phyloP scores from a whole-genome alignment of 2,888 invertebrate genomes.

The Biston betularia region DNA sequence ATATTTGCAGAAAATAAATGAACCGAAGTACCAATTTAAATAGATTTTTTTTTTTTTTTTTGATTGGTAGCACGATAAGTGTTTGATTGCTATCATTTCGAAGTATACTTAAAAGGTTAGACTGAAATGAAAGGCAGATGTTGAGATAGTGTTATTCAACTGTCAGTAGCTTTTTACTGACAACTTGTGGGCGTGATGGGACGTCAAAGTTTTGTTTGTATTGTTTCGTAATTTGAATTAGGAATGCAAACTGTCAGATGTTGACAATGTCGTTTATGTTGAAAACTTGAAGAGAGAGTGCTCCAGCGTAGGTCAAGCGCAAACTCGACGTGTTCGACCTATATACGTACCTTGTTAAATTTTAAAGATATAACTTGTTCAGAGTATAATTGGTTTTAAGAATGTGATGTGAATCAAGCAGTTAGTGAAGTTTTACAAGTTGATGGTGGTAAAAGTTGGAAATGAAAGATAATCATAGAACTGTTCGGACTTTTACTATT shows the following conservation, averaged over 20 bases:
- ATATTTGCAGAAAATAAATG: not conserved
- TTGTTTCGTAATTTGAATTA: conserved; percentile 57
- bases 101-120: conserved; percentile 36
- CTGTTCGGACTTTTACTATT: too few relatives aligned
- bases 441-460: not conserved
- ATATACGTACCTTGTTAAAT: conserved; percentile 13
- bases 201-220: conserved; percentile 41
- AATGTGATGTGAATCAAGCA: too few relatives aligned
- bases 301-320: conserved; percentile 37
- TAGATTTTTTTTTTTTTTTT: too few relatives aligned
- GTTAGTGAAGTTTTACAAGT: too few relatives aligned
- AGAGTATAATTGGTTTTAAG: too few relatives aligned
- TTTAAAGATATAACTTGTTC: too few relatives aligned
- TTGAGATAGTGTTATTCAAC: conserved; percentile 55
- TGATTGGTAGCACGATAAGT: conserved; percentile 19
- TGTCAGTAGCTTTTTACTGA: conserved; percentile 46
- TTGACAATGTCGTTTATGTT: conserved; percentile 49
- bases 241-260: conserved; percentile 49
- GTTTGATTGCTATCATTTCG: conserved; percentile 29
- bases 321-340: conserved; percentile 27
- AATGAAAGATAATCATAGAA: not conserved
- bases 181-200: conserved; percentile 35
- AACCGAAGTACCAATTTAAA: not conserved
- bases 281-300: conserved; percentile 50
- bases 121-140: conserved; percentile 54